These are phyloP conservation scores for Sminthurides bifidus DNA, from an alignment of 1,140 invertebrate species.

Conservation along the genomic window DNA sequence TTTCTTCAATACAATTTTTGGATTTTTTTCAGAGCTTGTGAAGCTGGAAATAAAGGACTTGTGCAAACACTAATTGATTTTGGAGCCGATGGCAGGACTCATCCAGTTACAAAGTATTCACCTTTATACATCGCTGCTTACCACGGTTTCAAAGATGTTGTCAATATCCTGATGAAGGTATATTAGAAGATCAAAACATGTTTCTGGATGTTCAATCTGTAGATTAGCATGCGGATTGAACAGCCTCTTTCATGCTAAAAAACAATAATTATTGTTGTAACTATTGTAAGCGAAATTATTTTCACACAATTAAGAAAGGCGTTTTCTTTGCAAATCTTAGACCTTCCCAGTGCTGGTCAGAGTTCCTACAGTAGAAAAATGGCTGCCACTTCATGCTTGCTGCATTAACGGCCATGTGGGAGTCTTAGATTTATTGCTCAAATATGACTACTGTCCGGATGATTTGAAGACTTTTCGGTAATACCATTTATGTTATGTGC, in stretches of 20 bases:
- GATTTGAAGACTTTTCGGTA: constrained; percentile 53
- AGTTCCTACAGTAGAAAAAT: constrained; percentile 75
- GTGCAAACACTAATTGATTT: constrained; percentile 64
- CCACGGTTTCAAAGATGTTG: constrained; percentile 68
- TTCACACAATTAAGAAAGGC: background rate
- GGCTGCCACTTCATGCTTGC: constrained; percentile 84
- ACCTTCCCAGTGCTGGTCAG: constrained; percentile 50
- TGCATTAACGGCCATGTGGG: constrained; percentile 71
- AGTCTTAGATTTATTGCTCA: constrained; percentile 63
- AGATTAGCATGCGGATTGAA: no score
- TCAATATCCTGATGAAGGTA: constrained; percentile 58
- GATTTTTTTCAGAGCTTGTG: constrained; percentile 49
- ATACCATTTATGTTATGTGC: constrained; percentile 27
- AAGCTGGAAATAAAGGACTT: constrained; percentile 66
- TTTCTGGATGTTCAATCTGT: no score
- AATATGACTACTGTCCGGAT: constrained; percentile 66
- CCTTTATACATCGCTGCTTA: constrained; percentile 84
- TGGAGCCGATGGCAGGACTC: constrained; percentile 71
- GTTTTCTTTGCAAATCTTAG: constrained; percentile 36
- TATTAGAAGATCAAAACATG: no score
- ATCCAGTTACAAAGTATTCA: constrained; percentile 80
- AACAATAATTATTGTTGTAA: background rate
- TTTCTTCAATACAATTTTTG: no score
- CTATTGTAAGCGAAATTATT: constrained; percentile 3
- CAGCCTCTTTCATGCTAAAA: no score